Evolutionary conservation across 2,113 vertebrate genomes (phyloP).

Genomic region (Microcebus lehilahytsara): DNA sequence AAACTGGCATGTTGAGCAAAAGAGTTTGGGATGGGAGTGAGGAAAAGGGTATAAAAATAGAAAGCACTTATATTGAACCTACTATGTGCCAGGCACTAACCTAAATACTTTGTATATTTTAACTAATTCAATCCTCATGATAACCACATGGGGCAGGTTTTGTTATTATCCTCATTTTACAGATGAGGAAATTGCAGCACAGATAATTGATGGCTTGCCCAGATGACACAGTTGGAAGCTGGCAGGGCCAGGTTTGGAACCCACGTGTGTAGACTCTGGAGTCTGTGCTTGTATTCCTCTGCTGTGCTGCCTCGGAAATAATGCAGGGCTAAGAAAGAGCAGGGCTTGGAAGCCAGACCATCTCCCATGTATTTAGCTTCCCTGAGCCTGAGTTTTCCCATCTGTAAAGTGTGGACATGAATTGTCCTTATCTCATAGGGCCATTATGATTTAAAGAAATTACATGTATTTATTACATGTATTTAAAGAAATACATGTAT

Average conservation of each 20-base stretch:
- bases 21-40: neutral
- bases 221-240: neutral
- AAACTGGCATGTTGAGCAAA: neutral
- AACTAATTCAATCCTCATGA: neutral
- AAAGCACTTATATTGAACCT: neutral
- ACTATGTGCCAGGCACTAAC: too few relatives aligned
- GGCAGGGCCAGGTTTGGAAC: neutral
- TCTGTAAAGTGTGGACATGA: neutral
- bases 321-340: neutral
- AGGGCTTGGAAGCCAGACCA: neutral
- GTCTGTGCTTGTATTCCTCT: neutral
- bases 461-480: too few relatives aligned
- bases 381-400: neutral
- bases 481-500: neutral
- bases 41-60: neutral
- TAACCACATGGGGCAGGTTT: neutral
- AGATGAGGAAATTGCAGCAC: neutral
- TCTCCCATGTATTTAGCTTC: neutral
- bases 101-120: neutral
- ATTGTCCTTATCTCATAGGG: neutral
- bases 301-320: neutral
- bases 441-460: neutral
- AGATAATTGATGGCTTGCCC: neutral
- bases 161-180: neutral
- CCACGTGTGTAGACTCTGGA: fast-evolving